Conservation (phyloP, 2,888 invertebrate species). For the Orthosia gothica region DNA sequence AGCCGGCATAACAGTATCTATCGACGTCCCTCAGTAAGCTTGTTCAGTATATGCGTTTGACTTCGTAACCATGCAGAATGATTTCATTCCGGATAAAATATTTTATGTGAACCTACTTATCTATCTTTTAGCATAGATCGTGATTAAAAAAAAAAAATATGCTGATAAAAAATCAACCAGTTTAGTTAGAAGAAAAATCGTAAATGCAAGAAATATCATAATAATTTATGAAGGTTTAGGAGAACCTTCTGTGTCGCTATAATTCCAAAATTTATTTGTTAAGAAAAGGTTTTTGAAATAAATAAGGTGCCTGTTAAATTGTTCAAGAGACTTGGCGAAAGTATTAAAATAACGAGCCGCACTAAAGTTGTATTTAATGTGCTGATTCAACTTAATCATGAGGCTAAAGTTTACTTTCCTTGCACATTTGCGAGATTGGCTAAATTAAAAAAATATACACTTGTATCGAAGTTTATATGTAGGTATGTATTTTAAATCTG, state of each 20-base stretch:
- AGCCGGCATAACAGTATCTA: too few species aligned
- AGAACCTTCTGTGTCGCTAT: not conserved
- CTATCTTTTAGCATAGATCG: too few species aligned
- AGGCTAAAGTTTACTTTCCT: slow-evolving; percentile 24
- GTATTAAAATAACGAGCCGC: slow-evolving; percentile 20
- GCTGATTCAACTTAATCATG: slow-evolving; percentile 23
- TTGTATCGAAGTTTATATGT: not conserved
- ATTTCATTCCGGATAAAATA: too few species aligned
- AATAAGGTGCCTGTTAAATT: slow-evolving; percentile 15
- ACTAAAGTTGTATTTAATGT: slow-evolving; percentile 26
- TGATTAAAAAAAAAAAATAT: too few species aligned
- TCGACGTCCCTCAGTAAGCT: too few species aligned
- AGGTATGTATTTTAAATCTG: slow-evolving; percentile 20
- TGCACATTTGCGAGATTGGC: not conserved
- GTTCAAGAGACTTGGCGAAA: slow-evolving; percentile 4
- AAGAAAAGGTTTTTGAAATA: not conserved
- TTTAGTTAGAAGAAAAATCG: too few species aligned
- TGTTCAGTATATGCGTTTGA: too few species aligned
- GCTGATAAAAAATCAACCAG: too few species aligned
- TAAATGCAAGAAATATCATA: too few species aligned
- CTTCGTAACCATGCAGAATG: too few species aligned
- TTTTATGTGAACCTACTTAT: too few species aligned
- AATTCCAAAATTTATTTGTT: not conserved
- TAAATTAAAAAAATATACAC: slow-evolving; percentile 2
- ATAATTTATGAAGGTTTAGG: not conserved